Evolutionary conservation across 2,113 vertebrate species (phyloP), one percentile per base, ranked within the genome.

Genomic region (Heptranchias perlo): DNA sequence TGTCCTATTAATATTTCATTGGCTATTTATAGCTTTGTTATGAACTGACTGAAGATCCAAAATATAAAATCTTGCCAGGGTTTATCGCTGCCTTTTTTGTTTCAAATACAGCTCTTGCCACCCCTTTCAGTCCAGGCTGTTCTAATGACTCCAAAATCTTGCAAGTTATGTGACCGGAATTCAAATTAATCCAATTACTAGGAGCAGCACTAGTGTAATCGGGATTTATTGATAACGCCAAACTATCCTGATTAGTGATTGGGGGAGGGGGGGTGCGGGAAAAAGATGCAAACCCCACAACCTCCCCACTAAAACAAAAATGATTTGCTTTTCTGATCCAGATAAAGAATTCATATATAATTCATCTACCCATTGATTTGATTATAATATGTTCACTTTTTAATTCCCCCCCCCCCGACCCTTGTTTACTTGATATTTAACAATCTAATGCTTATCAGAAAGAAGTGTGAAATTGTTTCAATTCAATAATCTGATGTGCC

Each of bases 11-110:
- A 89, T 89, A 58, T 58, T 58, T 54, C 86, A 89, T 54, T 89
- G 49, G 86, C 8, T 89, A 89, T 54, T 89, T 89, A 89, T 89
- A 89, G 52, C 86, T 54, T 89, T 73, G 69, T 67, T 52, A 87
- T 58, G 86, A 89, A 54, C 86, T 58, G 49, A 54, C 47, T 31
- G 28, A 89, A 58, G 28, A 89, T 54, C 3, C 86, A 89, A 89
- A 89, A 89, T 87, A 54, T 54, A 87, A 14, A 58, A 13, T 31
- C 87, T 91, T n/a, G 54, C 13, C 21, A 39, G 16, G 61, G n/a
- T 39, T 93, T 93, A n/a, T 93, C n/a, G 4, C 89, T 44, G 16
- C 6, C 54, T 93, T 23, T 64, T 62, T 39, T 82, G 52, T 35
- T 61, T 61, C 13, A 31, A 58, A 0, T n/a, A 31, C 87, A 61